Evolutionary conservation across 2,113 vertebrate species (phyloP).

Genomic region (human (Homo sapiens)): DNA sequence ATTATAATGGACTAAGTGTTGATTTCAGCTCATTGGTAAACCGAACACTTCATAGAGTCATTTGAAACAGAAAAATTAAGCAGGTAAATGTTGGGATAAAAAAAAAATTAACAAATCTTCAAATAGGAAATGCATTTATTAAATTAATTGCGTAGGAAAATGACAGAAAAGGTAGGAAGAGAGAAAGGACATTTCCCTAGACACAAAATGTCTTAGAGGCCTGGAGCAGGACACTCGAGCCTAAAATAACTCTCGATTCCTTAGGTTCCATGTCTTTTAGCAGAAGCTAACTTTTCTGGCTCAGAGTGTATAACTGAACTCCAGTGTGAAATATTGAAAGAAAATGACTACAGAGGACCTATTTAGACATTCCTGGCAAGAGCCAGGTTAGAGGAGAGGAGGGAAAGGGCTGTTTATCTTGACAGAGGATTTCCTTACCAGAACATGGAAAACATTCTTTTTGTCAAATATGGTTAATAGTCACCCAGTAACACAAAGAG

Average conservation of each 20-base stretch:
- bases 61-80: background rate
- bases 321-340: slow-evolving; percentile 68
- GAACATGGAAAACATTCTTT: slow-evolving; percentile 76
- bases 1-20: background rate
- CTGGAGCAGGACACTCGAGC: background rate
- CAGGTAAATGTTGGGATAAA: background rate
- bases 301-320: slow-evolving; percentile 62
- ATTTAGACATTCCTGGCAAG: slow-evolving; percentile 84
- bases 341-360: slow-evolving; percentile 78
- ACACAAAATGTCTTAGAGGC: background rate
- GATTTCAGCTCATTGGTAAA: background rate
- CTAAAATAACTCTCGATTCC: slow-evolving; percentile 70
- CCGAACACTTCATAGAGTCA: background rate
- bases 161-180: background rate
- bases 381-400: slow-evolving; percentile 15
- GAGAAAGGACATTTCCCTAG: background rate
- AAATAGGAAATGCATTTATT: background rate
- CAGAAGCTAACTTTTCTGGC: slow-evolving; percentile 79
- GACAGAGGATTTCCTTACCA: slow-evolving; percentile 81
- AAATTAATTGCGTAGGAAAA: background rate
- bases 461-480: slow-evolving; percentile 66
- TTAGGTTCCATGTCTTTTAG: slow-evolving; percentile 74
- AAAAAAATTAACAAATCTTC: background rate
- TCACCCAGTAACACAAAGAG: slow-evolving; percentile 68
- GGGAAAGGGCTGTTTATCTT: slow-evolving; percentile 77